A percentile compares a stretch with the other conserved stretches of the same genome.
phyloP scores from a whole-genome alignment of 2,113 vertebrate species.

The Asarcornis scutulata region DNA sequence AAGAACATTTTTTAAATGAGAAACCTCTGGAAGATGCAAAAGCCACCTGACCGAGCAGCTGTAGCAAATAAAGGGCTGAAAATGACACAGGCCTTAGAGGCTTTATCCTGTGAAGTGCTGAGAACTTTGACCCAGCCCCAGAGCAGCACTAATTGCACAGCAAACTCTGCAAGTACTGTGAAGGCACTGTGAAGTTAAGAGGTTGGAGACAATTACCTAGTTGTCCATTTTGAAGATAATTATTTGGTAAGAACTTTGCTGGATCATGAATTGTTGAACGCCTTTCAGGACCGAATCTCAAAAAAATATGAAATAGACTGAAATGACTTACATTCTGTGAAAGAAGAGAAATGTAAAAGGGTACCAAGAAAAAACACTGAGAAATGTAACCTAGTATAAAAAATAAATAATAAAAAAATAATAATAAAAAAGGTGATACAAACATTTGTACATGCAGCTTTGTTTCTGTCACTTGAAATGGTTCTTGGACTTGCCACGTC shows the following conservation, averaged over 20 bases:
- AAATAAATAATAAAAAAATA: too few species aligned
- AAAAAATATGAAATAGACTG: not conserved
- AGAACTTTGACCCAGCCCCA: not conserved
- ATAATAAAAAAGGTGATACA: not conserved
- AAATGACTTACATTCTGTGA: not conserved
- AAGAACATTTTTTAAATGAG: not conserved
- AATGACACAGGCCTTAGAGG: not conserved
- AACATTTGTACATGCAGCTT: not conserved
- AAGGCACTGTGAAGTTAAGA: not conserved
- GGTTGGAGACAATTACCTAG: not conserved
- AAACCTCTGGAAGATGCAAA: not conserved
- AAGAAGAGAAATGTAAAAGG: not conserved
- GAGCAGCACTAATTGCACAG: not conserved
- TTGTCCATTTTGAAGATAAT: not conserved
- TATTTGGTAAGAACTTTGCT: not conserved
- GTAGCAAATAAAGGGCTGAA: not conserved
- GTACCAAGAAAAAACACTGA: not conserved
- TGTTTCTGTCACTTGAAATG: not conserved
- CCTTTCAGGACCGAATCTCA: not conserved
- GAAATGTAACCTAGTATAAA: not conserved
- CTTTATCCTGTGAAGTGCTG: not conserved
- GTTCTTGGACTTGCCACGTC: not conserved
- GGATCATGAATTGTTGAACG: not conserved
- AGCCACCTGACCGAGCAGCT: not conserved
- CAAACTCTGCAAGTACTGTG: not conserved